Conservation (phyloP, 2,888 invertebrate species). For the Vandiemenella viatica region DNA sequence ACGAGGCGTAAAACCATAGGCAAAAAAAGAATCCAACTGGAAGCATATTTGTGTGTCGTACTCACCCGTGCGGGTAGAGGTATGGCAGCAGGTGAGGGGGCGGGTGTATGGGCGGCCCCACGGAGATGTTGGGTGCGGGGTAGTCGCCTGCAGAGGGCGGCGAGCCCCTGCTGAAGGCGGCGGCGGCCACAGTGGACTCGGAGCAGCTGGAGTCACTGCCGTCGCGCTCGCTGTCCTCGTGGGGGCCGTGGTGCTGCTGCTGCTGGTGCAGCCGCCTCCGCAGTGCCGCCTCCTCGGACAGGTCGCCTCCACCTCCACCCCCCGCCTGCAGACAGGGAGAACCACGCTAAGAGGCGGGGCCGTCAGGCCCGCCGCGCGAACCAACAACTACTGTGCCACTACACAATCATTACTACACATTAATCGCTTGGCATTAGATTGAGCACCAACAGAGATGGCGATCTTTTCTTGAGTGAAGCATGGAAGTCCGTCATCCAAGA, state of each 20-base stretch:
- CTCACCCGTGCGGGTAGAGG: constrained; percentile 72
- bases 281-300: constrained; percentile 20
- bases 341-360: constrained; percentile 15
- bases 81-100: constrained; percentile 79
- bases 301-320: constrained; percentile 14
- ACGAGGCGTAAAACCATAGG: no score
- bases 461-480: no score
- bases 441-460: no score
- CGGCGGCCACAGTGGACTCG: constrained; percentile 22
- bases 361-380: background rate
- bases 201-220: constrained; percentile 24
- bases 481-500: no score
- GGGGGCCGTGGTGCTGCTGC: constrained; percentile 9
- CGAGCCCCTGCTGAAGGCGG: constrained; percentile 21
- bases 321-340: constrained; percentile 15
- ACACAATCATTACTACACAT: background rate
- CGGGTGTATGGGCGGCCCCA: constrained; percentile 85
- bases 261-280: constrained; percentile 18
- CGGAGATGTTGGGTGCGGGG: constrained; percentile 83
- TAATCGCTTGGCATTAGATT: background rate
- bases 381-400: background rate
- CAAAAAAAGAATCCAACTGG: no score
- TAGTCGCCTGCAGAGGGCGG: constrained; percentile 38
- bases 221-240: constrained; percentile 24
- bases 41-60: no score